phyloP scores from a whole-genome alignment of 2,888 invertebrate genomes.

The Parascotia fuliginaria region DNA sequence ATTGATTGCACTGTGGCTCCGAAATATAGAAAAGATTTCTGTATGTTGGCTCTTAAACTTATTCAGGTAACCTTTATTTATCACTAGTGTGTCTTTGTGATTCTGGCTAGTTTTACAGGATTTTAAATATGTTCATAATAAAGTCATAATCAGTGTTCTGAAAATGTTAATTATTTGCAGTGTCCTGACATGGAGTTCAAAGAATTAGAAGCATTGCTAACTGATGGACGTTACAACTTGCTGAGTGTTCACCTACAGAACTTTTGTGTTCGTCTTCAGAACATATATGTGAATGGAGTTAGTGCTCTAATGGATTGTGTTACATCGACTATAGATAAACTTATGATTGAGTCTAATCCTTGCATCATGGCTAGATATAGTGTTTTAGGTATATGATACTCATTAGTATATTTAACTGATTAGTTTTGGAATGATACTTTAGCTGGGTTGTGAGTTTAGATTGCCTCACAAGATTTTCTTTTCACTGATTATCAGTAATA shows the following conservation, averaged over 20 bases:
- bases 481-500: no score
- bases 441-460: no score
- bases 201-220: constrained; percentile 88
- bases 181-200: constrained; percentile 92
- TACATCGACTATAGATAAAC: constrained; percentile 85
- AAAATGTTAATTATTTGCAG: constrained; percentile 66
- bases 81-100: no score
- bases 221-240: constrained; percentile 86
- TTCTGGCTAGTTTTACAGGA: no score
- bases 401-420: no score
- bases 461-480: no score
- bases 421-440: no score
- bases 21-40: constrained; percentile 90
- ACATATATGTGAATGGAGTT: constrained; percentile 87
- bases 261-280: constrained; percentile 86
- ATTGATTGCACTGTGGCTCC: constrained; percentile 82
- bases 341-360: constrained; percentile 81
- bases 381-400: constrained; percentile 90
- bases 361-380: constrained; percentile 87
- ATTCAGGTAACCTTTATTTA: no score
- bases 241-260: constrained; percentile 84
- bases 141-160: no score
- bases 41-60: constrained; percentile 91
- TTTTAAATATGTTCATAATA: no score
- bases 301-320: constrained; percentile 88